Base-by-base conservation (phyloP, 2,113 vertebrate species). In the Colinus virginianus region DNA sequence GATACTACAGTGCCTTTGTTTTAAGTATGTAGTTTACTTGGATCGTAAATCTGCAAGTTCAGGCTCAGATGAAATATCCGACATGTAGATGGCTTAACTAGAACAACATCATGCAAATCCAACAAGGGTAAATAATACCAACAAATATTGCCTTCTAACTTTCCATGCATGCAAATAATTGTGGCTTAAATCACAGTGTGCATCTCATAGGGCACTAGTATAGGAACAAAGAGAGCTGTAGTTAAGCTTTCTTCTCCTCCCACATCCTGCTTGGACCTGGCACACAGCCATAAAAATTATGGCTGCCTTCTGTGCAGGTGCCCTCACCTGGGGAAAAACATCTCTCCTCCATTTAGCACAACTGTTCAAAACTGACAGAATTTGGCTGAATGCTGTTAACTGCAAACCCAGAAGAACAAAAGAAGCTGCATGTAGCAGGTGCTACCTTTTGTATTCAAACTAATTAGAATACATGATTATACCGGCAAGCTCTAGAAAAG, bases 401-500 rank as follows among this genome's bases (percentile, higher is more conserved):
- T 53, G 43, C 32, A 88, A 78, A 72, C 72, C 26, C 61, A 38
- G 75, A 80, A 91, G 66, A 95, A 86, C 46, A 81, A 91, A 94
- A 84, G 72, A 43, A 92, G 8, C 49, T 75, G 19, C n/a, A 23
- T 42, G 40, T 62, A 76, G 66, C 40, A 87, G 58, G 23, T 84
- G 42, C 7, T 36, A 4, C 38, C 11, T 83, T 64, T 89, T 79
- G 9, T 64, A 61, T 87, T 78, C 61, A 79, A 9, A 26, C 13
- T 78, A 90, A 88, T 56, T 75, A 84, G 53, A 76, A 45, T 66
- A 48, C 2, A 42, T 42, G 23, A 38, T 48, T 75, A 78, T 70
- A 64, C 1, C 66, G 48, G 16, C 7, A 84, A 69, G 10, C 56
- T 88, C 78, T 78, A n/a, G 36, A 71, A 87, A 90, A 87, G 43